Evolutionary conservation across 2,113 vertebrate genomes (phyloP).

Genomic region (Morone chrysops): DNA sequence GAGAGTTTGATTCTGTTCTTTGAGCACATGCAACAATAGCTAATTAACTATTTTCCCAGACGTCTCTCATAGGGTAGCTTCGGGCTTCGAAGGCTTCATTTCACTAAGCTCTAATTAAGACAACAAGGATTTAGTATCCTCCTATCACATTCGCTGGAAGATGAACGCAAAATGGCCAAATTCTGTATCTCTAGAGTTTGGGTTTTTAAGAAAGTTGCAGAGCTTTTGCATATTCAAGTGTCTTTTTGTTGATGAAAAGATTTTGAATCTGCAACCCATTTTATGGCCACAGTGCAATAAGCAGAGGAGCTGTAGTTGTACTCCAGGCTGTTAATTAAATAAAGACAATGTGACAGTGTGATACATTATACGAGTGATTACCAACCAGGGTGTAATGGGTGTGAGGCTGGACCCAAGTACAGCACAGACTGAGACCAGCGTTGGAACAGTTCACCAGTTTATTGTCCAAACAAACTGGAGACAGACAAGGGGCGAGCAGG

Average conservation of each 20-base stretch:
- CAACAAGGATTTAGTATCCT: slow-evolving; percentile 54
- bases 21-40: slow-evolving; percentile 41
- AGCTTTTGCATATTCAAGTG: background rate
- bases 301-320: background rate
- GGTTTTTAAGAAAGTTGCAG: background rate
- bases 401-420: too few species aligned
- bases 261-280: background rate
- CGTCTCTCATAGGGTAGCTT: slow-evolving; percentile 11
- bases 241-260: background rate
- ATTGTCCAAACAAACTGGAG: too few species aligned
- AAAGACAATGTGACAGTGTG: too few species aligned
- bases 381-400: too few species aligned
- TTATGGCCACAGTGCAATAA: background rate
- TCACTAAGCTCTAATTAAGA: slow-evolving; percentile 65
- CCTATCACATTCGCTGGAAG: slow-evolving; percentile 17
- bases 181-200: slow-evolving; percentile 6
- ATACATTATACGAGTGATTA: too few species aligned
- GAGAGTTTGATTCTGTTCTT: slow-evolving; percentile 2
- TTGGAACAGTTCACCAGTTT: too few species aligned
- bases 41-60: slow-evolving; percentile 48
- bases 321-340: background rate
- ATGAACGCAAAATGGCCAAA: slow-evolving; percentile 24
- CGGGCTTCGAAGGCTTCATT: slow-evolving; percentile 20
- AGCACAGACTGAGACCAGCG: too few species aligned
- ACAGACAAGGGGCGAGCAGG: too few species aligned